Base-by-base conservation (phyloP, 2,888 invertebrate genomes). In the Plebejus melissa region DNA sequence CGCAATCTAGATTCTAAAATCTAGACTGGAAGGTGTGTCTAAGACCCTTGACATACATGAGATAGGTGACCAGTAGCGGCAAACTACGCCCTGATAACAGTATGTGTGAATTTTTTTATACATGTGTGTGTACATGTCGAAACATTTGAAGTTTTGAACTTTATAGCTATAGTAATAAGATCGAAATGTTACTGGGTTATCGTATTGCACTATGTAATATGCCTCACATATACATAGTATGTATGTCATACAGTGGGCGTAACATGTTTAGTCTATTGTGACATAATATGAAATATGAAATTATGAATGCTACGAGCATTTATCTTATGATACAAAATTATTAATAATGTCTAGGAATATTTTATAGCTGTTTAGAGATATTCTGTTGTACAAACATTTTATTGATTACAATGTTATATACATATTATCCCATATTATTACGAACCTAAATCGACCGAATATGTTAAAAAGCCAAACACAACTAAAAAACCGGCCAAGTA, bases 221-320 rank as follows among this genome's bases (percentile, higher is more conserved):
- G 80, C 81, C 58, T 22, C 58, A 58, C 58, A 58, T 58, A n/a
- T 57, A 58, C 22, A n/a, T 57, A 57, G 80, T 81, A 77, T 77
- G 76, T 81, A 76, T 80, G 83, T 86, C 83, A 84, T 87, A 86
- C 83, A 80, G 83, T 85, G 80, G 89, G 89, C 89, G 89, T 87
- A 87, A 81, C 81, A 16, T 32, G 80, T 80, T 78, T 83, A 84
- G 86, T 80, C 83, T 83, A 83, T 81, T 84, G 83, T 81, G 82
- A 82, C 79, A 81, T 78, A 77, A 81, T 78, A 77, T 78, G 69
- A 75, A 78, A 74, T 72, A 77, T 78, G 77, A 76, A 76, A 78
- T 75, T 22, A 60, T 76, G 69, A 50, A 78, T 79, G 78, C 77
- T 65, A 65, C 74, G n/a, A 74, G 4, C 16, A 32, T 4, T 54